Conservation (phyloP, 2,888 invertebrate species). For the Archips xylosteana region DNA sequence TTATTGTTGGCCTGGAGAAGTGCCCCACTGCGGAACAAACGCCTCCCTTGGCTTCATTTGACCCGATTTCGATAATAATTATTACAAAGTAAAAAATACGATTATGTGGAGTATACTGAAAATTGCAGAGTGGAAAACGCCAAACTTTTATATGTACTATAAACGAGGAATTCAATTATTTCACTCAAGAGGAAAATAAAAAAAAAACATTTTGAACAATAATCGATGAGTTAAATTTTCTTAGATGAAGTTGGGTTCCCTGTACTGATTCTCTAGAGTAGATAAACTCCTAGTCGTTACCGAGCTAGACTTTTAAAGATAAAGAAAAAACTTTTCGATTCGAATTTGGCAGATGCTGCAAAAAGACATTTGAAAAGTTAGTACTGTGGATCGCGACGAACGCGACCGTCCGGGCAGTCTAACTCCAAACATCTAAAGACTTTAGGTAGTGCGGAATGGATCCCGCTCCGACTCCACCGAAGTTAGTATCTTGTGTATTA, state of each 20-base stretch:
- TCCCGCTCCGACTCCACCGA: slow-evolving; percentile 46
- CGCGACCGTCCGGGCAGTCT: slow-evolving; percentile 50
- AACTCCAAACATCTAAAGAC: slow-evolving; percentile 59
- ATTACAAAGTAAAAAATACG: too few relatives aligned
- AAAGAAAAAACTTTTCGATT: slow-evolving; percentile 73
- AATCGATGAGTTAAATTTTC: slow-evolving; percentile 43
- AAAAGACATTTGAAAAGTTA: slow-evolving; percentile 64
- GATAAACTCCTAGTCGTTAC: slow-evolving; percentile 67
- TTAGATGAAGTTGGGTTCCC: slow-evolving; percentile 38
- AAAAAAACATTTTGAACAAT: neutral
- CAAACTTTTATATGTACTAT: too few relatives aligned
- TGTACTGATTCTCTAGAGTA: slow-evolving; percentile 46
- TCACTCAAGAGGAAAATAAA: too few relatives aligned
- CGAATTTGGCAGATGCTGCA: slow-evolving; percentile 71
- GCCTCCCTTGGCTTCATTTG: too few relatives aligned
- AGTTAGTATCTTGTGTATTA: slow-evolving; percentile 44
- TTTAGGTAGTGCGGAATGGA: slow-evolving; percentile 51
- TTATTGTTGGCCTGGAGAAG: too few relatives aligned
- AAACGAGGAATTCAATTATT: too few relatives aligned
- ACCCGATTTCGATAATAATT: too few relatives aligned
- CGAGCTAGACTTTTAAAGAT: slow-evolving; percentile 65
- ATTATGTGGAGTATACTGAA: too few relatives aligned
- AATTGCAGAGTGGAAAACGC: too few relatives aligned
- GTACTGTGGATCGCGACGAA: slow-evolving; percentile 56
- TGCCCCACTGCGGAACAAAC: too few relatives aligned